Percentiles rank a stretch among this genome's conserved stretches.
phyloP scores from a whole-genome alignment of 1,140 invertebrate genomes.

The Bombus polaris region DNA sequence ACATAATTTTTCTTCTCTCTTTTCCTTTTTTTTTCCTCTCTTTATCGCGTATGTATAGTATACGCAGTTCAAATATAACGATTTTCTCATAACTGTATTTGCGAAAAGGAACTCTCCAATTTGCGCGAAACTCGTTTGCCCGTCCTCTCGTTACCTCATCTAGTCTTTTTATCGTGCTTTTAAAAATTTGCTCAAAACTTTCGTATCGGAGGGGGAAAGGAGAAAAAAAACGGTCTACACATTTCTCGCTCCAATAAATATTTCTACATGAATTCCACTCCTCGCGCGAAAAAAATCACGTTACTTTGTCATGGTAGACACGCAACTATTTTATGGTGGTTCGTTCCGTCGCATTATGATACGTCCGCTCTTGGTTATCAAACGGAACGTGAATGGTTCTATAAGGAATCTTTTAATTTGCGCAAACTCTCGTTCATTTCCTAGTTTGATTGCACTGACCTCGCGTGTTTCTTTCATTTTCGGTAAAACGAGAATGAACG shows the following conservation, averaged over 20 bases:
- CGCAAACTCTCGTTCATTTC: not conserved
- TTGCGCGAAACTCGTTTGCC: slow-evolving; percentile 57
- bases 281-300: not conserved
- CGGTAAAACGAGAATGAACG: not conserved
- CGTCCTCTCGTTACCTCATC: slow-evolving; percentile 20
- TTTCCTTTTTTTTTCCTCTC: not conserved
- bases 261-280: slow-evolving; percentile 44
- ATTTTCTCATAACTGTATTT: slow-evolving; percentile 37
- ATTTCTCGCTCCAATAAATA: slow-evolving; percentile 53
- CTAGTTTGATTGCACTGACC: not conserved
- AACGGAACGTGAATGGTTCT: slow-evolving; percentile 13
- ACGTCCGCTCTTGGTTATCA: too few species aligned
- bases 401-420: slow-evolving; percentile 21
- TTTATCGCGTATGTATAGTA: slow-evolving; percentile 12
- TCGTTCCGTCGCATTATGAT: not conserved
- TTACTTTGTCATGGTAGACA: slow-evolving; percentile 5
- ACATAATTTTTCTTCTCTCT: not conserved
- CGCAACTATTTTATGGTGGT: not conserved
- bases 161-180: slow-evolving; percentile 49
- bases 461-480: not conserved
- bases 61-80: slow-evolving; percentile 49
- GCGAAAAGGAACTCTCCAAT: slow-evolving; percentile 65
- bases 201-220: not conserved
- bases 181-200: slow-evolving; percentile 47
- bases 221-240: not conserved